Base-by-base conservation (phyloP, 2,888 invertebrate species). In the Elmis aenea region DNA sequence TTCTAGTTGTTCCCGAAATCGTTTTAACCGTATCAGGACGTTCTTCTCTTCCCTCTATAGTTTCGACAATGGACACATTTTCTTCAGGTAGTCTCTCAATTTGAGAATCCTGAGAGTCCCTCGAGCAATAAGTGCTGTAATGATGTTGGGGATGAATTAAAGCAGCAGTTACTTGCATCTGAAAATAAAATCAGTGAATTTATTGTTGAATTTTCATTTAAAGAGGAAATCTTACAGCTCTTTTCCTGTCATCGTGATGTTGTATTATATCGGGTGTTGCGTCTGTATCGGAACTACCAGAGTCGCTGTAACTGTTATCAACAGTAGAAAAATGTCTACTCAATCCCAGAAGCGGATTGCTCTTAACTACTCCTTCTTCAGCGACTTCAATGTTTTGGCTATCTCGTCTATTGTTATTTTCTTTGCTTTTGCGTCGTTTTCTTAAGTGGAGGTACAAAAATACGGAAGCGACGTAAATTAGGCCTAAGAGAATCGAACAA, bases 391-490 rank as follows among this genome's bases (percentile, higher is more conserved):
- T 55, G 57, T 28, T 68, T 59, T 41, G 61, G 56, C 50, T 59
- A 53, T 50, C 61, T 45, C 43, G 30, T 38, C 55, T 48, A 14
- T 53, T 45, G 10, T 36, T 32, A 13, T 29, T 23, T 10, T 48
- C 52, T 24, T 45, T 56, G 35, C 69, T 71, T 14, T 52, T 53
- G n/a, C 46, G 75, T 22, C 79, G 72, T 64, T 79, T 84, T 53
- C 84, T 75, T 46, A 87, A 77, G 61, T 87, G 85, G 26, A 91
- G 64, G 59, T 88, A 91, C 8, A 90, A 73, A 42, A 88, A 83
- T 12, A 90, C 85, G 3, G 89, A 89, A 1, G 87, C 85, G 10
- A 90, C 84, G 65, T 91, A 91, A 52, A 90, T 84, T 16, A 90
- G 72, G 0, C 88, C 89, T n/a, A 91, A 71, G n/a, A 90, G 71